Evolutionary conservation across 92 coral and sea anemone genomes (phyloP).

Genomic region (Porites evermanni): DNA sequence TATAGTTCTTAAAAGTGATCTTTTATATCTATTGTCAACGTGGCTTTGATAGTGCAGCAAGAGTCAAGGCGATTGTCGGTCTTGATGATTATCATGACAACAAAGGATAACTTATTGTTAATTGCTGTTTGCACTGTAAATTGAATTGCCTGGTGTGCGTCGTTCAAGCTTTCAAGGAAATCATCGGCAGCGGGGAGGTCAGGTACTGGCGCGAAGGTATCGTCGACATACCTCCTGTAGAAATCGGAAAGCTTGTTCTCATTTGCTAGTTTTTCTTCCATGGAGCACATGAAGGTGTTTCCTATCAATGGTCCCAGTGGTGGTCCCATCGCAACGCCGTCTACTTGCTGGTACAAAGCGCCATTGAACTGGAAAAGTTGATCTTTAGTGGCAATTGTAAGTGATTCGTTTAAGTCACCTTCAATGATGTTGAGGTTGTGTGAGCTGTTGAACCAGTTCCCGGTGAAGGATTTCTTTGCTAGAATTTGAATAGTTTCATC

Average conservation of each 20-base stretch:
- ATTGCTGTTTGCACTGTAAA: neutral
- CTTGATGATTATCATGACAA: neutral
- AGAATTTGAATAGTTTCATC: slow-evolving; percentile 47
- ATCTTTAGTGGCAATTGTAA: neutral
- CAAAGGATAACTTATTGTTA: neutral
- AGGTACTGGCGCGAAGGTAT: neutral
- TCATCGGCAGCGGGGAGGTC: neutral
- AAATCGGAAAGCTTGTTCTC: neutral
- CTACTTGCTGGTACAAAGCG: slow-evolving; percentile 21
- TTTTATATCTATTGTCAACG: too few species aligned
- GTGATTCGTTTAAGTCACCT: neutral
- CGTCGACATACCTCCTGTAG: slow-evolving; percentile 1
- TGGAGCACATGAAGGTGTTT: slow-evolving; percentile 17
- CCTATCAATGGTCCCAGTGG: slow-evolving; percentile 20
- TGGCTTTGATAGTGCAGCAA: too few species aligned
- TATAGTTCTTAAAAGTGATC: slow-evolving; percentile 4
- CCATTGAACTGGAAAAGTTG: slow-evolving; percentile 1
- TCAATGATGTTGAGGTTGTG: slow-evolving; percentile 15
- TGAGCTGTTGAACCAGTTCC: slow-evolving; percentile 8
- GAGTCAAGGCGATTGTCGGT: too few species aligned
- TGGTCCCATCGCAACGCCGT: slow-evolving; percentile 24
- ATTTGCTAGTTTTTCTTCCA: neutral
- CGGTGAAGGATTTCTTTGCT: slow-evolving; percentile 24
- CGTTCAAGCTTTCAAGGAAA: neutral
- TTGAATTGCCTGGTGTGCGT: neutral